Conservation (phyloP, 2,888 invertebrate species). For the Drosophila peninsularis region DNA sequence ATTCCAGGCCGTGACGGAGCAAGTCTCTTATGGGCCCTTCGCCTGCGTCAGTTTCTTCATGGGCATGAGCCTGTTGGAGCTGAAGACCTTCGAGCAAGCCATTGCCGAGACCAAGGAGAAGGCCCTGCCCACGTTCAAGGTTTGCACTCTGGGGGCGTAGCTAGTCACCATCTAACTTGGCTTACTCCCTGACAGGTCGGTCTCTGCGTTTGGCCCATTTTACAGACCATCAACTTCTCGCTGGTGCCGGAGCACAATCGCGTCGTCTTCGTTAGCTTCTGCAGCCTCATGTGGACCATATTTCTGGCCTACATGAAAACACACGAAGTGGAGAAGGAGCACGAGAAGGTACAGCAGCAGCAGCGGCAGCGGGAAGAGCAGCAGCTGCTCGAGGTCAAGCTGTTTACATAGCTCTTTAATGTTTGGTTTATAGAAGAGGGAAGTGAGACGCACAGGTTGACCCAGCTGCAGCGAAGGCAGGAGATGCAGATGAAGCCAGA, state of each 20-base stretch:
- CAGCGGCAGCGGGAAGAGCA: not conserved
- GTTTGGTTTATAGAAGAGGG: too few relatives aligned
- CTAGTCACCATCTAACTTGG: not conserved
- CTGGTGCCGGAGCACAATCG: constrained; percentile 90
- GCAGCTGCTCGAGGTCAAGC: not conserved
- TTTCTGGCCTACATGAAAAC: constrained; percentile 92
- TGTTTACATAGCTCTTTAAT: not conserved
- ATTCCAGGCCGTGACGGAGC: constrained; percentile 88
- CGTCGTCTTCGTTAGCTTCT: constrained; percentile 89
- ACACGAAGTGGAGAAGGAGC: constrained; percentile 52
- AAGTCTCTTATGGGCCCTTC: constrained; percentile 90
- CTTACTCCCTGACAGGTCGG: constrained; percentile 83
- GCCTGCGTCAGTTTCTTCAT: constrained; percentile 91
- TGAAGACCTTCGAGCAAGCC: constrained; percentile 87
- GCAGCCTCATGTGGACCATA: constrained; percentile 91
- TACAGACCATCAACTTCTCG: constrained; percentile 91
- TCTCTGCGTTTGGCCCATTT: constrained; percentile 89
- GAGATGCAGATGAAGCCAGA: not conserved
- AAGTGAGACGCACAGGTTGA: not conserved
- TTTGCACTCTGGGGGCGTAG: constrained; percentile 34
- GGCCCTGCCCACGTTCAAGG: constrained; percentile 89
- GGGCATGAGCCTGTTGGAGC: constrained; percentile 90
- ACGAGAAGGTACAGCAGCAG: not conserved
- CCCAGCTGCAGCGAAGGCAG: not conserved
- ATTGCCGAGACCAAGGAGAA: constrained; percentile 89